These are phyloP conservation scores for Stegophylla sp. DNA, from an alignment of 2,888 invertebrate species.

Conservation along the genomic window DNA sequence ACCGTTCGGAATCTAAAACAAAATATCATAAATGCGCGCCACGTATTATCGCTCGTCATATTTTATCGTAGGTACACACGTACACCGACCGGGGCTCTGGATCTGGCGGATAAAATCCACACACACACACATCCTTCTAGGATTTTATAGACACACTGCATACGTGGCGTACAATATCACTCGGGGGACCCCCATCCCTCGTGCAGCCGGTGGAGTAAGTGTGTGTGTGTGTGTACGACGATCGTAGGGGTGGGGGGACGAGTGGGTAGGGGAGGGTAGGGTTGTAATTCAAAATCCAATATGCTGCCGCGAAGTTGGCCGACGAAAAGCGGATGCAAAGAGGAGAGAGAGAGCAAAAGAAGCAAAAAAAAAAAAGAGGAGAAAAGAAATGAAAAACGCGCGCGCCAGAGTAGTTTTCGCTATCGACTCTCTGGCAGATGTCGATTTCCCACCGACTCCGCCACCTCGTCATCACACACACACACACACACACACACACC, in stretches of 20 bases:
- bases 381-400: background rate
- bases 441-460: constrained; percentile 50
- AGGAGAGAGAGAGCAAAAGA: no score
- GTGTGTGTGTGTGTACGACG: no score
- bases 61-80: background rate
- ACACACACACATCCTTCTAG: background rate
- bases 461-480: background rate
- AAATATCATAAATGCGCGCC: background rate
- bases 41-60: constrained; percentile 5
- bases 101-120: constrained; percentile 3
- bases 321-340: constrained; percentile 40
- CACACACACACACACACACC: background rate
- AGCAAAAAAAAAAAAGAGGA: background rate
- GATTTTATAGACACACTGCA: constrained; percentile 16
- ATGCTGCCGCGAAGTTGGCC: constrained; percentile 7
- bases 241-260: no score
- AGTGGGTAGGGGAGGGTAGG: background rate
- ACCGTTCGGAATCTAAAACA: no score
- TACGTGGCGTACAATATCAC: background rate
- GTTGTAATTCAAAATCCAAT: constrained; percentile 25
- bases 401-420: constrained; percentile 24
- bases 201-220: no score
- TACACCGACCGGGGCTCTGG: no score
- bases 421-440: constrained; percentile 32
- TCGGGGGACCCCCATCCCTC: background rate